Evolutionary conservation across 2,888 invertebrate species (phyloP).

Genomic region (Nasonia oneida): DNA sequence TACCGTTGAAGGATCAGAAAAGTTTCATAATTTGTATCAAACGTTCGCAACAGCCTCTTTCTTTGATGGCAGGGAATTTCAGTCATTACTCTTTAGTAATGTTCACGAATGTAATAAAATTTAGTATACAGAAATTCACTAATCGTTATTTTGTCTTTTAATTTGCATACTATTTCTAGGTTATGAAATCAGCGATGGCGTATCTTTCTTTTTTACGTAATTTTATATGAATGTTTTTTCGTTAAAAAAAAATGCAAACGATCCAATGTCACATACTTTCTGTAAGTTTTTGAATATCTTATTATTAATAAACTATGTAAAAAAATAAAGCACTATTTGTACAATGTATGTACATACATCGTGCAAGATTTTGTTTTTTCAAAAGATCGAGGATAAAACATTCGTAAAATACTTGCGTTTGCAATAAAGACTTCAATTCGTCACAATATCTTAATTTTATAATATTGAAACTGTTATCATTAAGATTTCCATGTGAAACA

Average conservation of each 20-base stretch:
- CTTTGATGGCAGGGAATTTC: conserved; percentile 60
- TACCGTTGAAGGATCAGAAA: conserved; percentile 52
- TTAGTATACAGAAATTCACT: background rate
- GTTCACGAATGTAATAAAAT: conserved; percentile 46
- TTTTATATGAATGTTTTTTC: conserved; percentile 49
- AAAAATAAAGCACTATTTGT: too few species aligned
- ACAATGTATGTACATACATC: too few species aligned
- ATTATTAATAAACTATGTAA: too few species aligned
- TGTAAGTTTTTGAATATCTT: too few species aligned
- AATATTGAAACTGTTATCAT: background rate
- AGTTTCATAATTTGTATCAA: conserved; percentile 52
- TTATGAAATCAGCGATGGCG: conserved; percentile 64
- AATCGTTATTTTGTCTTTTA: background rate
- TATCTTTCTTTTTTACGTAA: conserved; percentile 64
- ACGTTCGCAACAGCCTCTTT: conserved; percentile 56
- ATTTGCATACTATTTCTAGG: conserved; percentile 46
- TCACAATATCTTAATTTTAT: background rate
- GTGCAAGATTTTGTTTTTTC: too few species aligned
- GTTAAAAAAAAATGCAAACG: background rate
- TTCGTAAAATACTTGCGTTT: too few species aligned
- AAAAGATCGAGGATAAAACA: too few species aligned
- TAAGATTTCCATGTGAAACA: background rate
- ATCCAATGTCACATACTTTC: too few species aligned
- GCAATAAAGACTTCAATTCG: background rate
- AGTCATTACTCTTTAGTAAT: conserved; percentile 56